Conservation (phyloP, 2,888 invertebrate genomes). For the Clusia tigrina region DNA sequence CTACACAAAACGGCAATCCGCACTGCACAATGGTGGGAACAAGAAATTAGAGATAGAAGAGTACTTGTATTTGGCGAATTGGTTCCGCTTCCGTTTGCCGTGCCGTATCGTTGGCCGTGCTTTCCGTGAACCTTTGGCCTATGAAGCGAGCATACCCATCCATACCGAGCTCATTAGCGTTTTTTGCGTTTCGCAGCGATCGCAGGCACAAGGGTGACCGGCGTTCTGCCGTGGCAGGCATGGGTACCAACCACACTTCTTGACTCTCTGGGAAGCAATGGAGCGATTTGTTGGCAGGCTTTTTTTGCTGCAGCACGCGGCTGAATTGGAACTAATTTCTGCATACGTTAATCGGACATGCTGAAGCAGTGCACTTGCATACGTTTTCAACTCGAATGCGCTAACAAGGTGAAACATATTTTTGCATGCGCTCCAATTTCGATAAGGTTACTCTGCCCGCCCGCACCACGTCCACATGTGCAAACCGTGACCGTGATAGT, state of each 20-base stretch:
- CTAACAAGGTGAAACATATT: conserved; percentile 64
- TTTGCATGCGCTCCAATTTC: conserved; percentile 46
- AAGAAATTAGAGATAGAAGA: conserved; percentile 11
- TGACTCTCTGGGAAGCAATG: neutral
- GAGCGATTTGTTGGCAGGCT: neutral
- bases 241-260: no score
- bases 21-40: conserved; percentile 12
- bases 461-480: neutral
- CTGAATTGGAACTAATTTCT: conserved; percentile 49
- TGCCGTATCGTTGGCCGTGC: neutral
- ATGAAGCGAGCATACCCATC: no score
- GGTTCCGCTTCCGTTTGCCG: conserved; percentile 6
- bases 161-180: conserved; percentile 30
- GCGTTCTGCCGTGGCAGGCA: no score
- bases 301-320: conserved; percentile 15
- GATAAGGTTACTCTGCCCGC: conserved; percentile 24
- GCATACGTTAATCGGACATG: conserved; percentile 25
- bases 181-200: conserved; percentile 15
- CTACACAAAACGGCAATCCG: neutral
- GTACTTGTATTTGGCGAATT: conserved; percentile 10
- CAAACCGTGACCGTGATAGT: neutral
- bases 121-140: neutral
- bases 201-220: no score
- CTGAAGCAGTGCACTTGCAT: conserved; percentile 11
- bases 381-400: conserved; percentile 48